Evolutionary conservation across 64 coral and sea anemone species (phyloP), one percentile per base, ranked within the genome.

Genomic region (Porites australiensis): DNA sequence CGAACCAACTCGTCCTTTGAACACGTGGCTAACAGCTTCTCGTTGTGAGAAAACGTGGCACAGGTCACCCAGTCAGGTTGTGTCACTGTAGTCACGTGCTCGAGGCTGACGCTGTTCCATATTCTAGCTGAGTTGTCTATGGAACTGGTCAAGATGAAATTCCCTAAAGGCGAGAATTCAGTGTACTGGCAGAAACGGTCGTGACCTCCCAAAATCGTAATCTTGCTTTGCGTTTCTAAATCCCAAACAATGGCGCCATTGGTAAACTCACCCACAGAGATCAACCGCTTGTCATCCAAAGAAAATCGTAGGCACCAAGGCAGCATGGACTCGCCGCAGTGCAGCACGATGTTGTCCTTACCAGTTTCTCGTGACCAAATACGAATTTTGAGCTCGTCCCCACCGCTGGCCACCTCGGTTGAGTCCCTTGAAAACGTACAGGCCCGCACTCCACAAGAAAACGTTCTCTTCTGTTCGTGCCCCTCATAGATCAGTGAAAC

Each of bases 331-430:
- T 53, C 50, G 54, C 77, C 79, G 43, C 90, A 92, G 9, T 55
- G 44, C 14, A 92, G 69, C n/a, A 92, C 80, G 43, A 84, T 83
- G 11, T 92, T 83, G 80, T 92, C 90, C n/a, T 75, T 58, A 27
- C 90, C 90, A 21, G 70, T 85, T 55, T 92, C 90, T 61, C 90
- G 66, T 1, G 27, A 86, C 90, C 90, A 92, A 22, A 92, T 86
- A 5, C 90, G 90, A 53, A 92, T 92, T 74, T 74, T 92, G 44
- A 92, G 75, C 70, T 92, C 90, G 58, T 92, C 90, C n/a, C 90
- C 90, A 75, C 90, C 90, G 64, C 90, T 92, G 54, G 90, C 90
- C 52, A 92, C 79, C 44, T 63, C 70, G 43, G 23, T 85, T 18
- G 90, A 74, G 55, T 85, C 90, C 5, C 27, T 70, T 64, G 90